These are phyloP conservation scores for Lysandra coridon DNA, from an alignment of 2,888 invertebrate genomes.

Conservation along the genomic window DNA sequence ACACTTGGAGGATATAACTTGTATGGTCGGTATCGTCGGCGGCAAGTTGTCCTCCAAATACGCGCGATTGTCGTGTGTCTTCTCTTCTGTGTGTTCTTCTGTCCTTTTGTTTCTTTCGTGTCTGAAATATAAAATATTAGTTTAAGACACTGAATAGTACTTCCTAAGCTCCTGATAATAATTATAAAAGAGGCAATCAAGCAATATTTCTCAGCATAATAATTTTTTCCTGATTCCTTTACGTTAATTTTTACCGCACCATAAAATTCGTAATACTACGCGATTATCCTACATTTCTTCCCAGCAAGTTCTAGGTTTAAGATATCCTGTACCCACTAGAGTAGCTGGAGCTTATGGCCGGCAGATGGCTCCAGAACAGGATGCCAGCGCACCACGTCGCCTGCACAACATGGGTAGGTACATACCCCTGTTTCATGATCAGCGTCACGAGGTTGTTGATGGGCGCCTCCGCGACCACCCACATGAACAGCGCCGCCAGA, in stretches of 20 bases:
- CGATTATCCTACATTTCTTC: too few species aligned
- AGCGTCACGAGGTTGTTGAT: slow-evolving; percentile 67
- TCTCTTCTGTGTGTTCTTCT: slow-evolving; percentile 32
- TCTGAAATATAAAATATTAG: neutral
- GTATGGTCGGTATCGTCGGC: slow-evolving; percentile 47
- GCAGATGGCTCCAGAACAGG: slow-evolving; percentile 66
- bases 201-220: too few species aligned
- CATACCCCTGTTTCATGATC: slow-evolving; percentile 49
- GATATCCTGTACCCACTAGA: slow-evolving; percentile 66
- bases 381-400: slow-evolving; percentile 66
- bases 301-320: neutral
- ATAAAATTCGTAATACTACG: too few species aligned
- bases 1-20: slow-evolving; percentile 57
- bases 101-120: neutral
- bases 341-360: slow-evolving; percentile 51
- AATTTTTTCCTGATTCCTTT: too few species aligned
- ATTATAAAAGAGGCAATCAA: too few species aligned
- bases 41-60: slow-evolving; percentile 54
- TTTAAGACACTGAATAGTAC: neutral
- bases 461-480: slow-evolving; percentile 79
- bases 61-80: slow-evolving; percentile 36
- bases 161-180: too few species aligned
- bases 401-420: slow-evolving; percentile 71
- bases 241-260: too few species aligned
- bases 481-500: slow-evolving; percentile 67